These are phyloP conservation scores for Aphelinus certus DNA, from an alignment of 1,140 invertebrate genomes.

Conservation along the genomic window DNA sequence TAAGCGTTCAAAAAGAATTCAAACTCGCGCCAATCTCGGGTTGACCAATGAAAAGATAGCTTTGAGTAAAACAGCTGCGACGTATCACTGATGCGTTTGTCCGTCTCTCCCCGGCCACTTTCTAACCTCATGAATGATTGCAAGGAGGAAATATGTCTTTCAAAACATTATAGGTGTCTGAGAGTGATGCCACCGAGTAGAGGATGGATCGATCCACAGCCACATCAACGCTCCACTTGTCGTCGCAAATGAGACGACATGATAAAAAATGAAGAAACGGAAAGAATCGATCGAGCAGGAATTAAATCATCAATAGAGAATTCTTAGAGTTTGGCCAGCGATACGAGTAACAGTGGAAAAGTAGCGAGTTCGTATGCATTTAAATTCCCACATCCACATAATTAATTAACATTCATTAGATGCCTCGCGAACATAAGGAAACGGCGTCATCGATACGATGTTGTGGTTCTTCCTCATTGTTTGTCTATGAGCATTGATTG, in stretches of 20 bases:
- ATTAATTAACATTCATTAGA: slow-evolving; percentile 18
- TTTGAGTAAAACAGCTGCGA: no score
- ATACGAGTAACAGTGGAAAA: not conserved
- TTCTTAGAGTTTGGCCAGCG: not conserved
- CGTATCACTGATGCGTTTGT: no score
- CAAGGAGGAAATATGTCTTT: slow-evolving; percentile 4
- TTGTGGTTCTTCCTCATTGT: not conserved
- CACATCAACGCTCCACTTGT: not conserved
- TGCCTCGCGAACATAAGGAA: not conserved
- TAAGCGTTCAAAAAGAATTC: no score
- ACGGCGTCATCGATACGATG: not conserved
- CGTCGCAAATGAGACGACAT: not conserved
- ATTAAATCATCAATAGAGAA: not conserved
- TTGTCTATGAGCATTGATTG: not conserved
- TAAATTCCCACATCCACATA: not conserved
- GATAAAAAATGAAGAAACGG: slow-evolving; percentile 20
- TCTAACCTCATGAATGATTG: slow-evolving; percentile 22
- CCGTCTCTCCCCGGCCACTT: slow-evolving; percentile 1
- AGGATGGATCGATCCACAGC: not conserved
- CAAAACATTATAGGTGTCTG: slow-evolving; percentile 22
- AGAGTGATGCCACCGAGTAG: not conserved
- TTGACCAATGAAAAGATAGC: no score
- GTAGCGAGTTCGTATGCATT: not conserved
- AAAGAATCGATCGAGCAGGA: not conserved
- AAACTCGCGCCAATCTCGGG: no score